phyloP scores from a whole-genome alignment of 2,888 invertebrate species.

The Lasioglossum pauxillum region DNA sequence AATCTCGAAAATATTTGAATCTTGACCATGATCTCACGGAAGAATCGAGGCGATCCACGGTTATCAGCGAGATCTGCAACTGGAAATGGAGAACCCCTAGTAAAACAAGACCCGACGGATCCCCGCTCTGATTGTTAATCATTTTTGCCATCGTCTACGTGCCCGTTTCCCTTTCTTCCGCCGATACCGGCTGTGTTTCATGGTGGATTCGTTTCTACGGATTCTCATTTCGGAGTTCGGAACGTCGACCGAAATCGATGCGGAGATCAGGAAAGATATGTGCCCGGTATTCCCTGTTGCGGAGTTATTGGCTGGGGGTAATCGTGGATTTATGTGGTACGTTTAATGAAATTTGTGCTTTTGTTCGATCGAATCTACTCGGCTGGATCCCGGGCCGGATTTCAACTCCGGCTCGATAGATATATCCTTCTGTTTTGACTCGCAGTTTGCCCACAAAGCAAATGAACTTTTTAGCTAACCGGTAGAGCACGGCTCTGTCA shows the following conservation, averaged over 20 bases:
- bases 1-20: background rate
- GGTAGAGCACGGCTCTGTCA: background rate
- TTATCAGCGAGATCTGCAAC: constrained; percentile 14
- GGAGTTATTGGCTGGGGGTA: constrained; percentile 43
- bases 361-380: constrained; percentile 11
- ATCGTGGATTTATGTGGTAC: constrained; percentile 50
- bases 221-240: constrained; percentile 22
- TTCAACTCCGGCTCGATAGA: background rate
- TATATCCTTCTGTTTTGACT: constrained; percentile 23
- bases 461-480: background rate
- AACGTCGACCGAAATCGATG: constrained; percentile 45
- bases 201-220: background rate
- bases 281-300: constrained; percentile 41
- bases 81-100: constrained; percentile 11
- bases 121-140: constrained; percentile 38
- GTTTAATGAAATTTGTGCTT: constrained; percentile 54
- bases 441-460: background rate
- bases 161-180: background rate
- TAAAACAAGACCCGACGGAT: background rate
- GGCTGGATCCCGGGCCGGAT: background rate
- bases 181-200: background rate
- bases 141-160: constrained; percentile 2
- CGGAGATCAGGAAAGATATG: constrained; percentile 46
- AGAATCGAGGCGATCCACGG: constrained; percentile 21
- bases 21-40: background rate